These are phyloP conservation scores for Nysson spinosus DNA, from an alignment of 2,888 invertebrate genomes.

Conservation along the genomic window DNA sequence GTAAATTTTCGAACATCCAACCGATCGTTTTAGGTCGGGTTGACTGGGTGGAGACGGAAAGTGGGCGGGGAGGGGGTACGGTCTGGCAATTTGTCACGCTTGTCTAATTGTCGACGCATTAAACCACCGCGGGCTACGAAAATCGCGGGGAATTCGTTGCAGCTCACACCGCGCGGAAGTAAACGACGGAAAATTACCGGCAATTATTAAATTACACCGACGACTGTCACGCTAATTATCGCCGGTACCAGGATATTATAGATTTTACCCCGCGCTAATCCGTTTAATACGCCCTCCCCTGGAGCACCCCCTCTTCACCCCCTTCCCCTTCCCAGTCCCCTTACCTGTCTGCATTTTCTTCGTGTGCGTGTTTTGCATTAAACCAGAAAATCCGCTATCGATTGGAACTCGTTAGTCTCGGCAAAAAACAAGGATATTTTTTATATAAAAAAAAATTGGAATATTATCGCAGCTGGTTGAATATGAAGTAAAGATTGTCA, in stretches of 20 bases:
- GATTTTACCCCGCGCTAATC: slow-evolving; percentile 51
- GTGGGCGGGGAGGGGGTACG: slow-evolving; percentile 3
- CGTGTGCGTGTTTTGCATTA: too few species aligned
- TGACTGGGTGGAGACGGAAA: too few species aligned
- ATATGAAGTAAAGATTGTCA: too few species aligned
- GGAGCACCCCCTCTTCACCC: neutral
- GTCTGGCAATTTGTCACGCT: slow-evolving; percentile 46
- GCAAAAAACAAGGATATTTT: slow-evolving; percentile 17
- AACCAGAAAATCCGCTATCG: slow-evolving; percentile 26
- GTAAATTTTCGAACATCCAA: too few species aligned
- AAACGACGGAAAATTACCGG: slow-evolving; percentile 52
- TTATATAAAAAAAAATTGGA: neutral
- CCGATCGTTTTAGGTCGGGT: too few species aligned
- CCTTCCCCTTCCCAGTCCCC: neutral
- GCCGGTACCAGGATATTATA: slow-evolving; percentile 37
- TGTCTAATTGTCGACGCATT: slow-evolving; percentile 49
- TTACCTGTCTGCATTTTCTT: too few species aligned
- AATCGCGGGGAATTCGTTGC: slow-evolving; percentile 7
- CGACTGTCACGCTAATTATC: slow-evolving; percentile 51
- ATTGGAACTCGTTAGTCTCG: slow-evolving; percentile 28
- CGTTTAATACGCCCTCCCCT: slow-evolving; percentile 27
- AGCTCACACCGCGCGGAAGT: slow-evolving; percentile 32
- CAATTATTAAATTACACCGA: slow-evolving; percentile 56
- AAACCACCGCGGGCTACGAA: slow-evolving; percentile 36
- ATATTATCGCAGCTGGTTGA: too few species aligned